These are phyloP conservation scores for Parapristionchus giblindavisi DNA, from an alignment of 2,888 invertebrate species.

Conservation along the genomic window DNA sequence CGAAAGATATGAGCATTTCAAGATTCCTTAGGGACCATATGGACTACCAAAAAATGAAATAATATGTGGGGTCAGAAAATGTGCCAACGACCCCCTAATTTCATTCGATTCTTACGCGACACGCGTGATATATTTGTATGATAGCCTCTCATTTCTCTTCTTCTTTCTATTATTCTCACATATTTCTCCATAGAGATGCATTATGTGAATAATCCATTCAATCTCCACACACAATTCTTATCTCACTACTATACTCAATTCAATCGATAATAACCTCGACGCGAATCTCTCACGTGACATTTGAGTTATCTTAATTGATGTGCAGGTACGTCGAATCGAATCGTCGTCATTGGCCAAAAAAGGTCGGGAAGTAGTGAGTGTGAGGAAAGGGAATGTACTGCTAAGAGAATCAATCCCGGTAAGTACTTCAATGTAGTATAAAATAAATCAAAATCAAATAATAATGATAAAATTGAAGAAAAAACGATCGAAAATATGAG, in stretches of 20 bases:
- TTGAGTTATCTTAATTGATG: too few species aligned
- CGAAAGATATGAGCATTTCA: too few species aligned
- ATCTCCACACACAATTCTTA: background rate
- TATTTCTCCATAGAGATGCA: conserved; percentile 26
- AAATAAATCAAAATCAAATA: too few species aligned
- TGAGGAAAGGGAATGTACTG: conserved; percentile 7
- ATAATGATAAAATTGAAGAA: too few species aligned
- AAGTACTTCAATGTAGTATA: too few species aligned
- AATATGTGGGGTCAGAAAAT: too few species aligned
- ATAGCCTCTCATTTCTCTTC: conserved; percentile 36
- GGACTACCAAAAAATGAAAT: too few species aligned
- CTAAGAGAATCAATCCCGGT: conserved; percentile 18
- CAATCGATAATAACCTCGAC: background rate
- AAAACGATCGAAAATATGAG: too few species aligned
- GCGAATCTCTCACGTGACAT: too few species aligned
- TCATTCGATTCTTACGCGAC: conserved; percentile 42
- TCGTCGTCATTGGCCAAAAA: background rate
- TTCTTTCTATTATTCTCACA: conserved; percentile 33
- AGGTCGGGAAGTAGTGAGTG: conserved; percentile 29
- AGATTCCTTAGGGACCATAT: too few species aligned
- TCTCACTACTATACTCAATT: background rate
- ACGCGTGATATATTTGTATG: too few species aligned
- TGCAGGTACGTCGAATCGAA: background rate
- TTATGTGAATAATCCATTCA: background rate
- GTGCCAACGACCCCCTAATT: too few species aligned